phyloP scores from a whole-genome alignment of 1,140 invertebrate genomes.

The Apolygus lucorum region DNA sequence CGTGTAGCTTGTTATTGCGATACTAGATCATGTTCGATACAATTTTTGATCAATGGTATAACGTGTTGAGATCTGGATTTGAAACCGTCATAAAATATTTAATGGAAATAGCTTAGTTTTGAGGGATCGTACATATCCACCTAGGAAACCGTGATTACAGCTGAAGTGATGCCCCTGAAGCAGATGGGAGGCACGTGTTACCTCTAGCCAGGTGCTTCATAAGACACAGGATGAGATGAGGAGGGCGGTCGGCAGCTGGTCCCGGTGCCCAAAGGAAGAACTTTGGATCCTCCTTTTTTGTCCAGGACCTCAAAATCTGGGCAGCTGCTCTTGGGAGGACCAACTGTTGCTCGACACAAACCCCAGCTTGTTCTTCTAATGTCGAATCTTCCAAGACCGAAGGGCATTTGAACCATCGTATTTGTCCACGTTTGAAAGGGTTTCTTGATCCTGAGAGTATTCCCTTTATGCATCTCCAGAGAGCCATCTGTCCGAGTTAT shows the following conservation, averaged over 20 bases:
- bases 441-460: too few species aligned
- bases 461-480: too few species aligned
- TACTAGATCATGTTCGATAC: too few species aligned
- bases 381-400: background rate
- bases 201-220: slow-evolving; percentile 1
- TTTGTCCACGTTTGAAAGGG: too few species aligned
- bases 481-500: too few species aligned
- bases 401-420: too few species aligned
- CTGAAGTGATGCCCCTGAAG: background rate
- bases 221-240: background rate
- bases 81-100: too few species aligned
- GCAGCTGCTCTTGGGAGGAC: background rate
- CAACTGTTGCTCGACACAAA: background rate
- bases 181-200: slow-evolving; percentile 10
- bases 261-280: slow-evolving; percentile 4
- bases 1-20: too few species aligned
- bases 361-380: background rate
- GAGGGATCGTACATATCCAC: too few species aligned
- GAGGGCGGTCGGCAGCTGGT: background rate
- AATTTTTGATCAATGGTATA: too few species aligned
- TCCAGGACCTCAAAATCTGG: slow-evolving; percentile 1
- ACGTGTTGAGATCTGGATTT: too few species aligned
- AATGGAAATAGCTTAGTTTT: too few species aligned
- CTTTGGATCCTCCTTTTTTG: background rate
- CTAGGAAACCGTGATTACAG: background rate